Evolutionary conservation across 1,140 invertebrate species (phyloP).

Genomic region (Temnothorax longispinosus): DNA sequence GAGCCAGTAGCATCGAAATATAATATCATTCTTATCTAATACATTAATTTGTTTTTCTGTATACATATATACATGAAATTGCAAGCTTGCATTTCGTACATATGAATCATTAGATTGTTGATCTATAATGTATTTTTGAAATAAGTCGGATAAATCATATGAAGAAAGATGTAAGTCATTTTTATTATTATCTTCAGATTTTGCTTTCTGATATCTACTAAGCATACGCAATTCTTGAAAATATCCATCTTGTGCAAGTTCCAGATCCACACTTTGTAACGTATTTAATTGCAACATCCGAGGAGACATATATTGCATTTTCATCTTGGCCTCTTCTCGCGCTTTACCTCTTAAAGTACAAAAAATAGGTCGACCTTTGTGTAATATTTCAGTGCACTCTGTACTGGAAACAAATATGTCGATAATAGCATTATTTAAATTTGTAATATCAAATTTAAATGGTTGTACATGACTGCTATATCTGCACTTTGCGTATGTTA

Average conservation of each 20-base stretch:
- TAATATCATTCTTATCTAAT: no score
- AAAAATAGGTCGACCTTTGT: constrained; percentile 2
- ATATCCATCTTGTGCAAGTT: constrained; percentile 14
- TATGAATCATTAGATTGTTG: no score
- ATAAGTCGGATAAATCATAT: no score
- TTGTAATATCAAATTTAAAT: constrained; percentile 13
- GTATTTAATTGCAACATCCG: not conserved
- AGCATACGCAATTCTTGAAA: not conserved
- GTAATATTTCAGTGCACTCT: not conserved
- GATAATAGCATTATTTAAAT: not conserved
- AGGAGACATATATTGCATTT: not conserved
- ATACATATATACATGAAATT: no score
- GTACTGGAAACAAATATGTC: constrained; percentile 19
- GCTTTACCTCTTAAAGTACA: not conserved
- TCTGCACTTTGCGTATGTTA: constrained; percentile 1
- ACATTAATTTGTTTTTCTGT: no score
- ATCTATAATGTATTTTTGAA: no score
- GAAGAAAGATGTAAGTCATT: no score
- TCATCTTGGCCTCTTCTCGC: not conserved
- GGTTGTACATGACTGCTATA: not conserved
- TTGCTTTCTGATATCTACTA: constrained; percentile 33
- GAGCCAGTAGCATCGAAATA: no score
- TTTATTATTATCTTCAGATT: not conserved
- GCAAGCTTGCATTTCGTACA: no score
- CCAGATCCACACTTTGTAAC: not conserved